Evolutionary conservation across 2,113 vertebrate genomes (phyloP), one percentile per base, ranked within the genome.

Genomic region (Eurypyga helias): DNA sequence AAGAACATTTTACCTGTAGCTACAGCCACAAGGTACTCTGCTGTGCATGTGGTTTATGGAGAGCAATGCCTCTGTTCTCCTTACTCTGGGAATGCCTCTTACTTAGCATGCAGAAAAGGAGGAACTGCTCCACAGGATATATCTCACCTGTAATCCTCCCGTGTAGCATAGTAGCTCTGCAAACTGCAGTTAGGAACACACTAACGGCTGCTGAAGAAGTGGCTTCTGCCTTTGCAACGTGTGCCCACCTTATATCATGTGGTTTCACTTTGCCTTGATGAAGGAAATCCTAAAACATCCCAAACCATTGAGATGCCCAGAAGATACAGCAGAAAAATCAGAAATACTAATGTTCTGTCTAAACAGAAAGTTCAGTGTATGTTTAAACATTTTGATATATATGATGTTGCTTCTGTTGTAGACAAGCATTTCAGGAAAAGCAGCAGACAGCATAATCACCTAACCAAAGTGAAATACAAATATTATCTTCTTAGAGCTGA

Each of bases 1-100:
- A 15, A 71, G 20, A 65, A 34, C 13, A 45, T 48, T 19, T 26
- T 24, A 62, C 62, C 34, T 33, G 12, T n/a, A 31, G 38, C 4
- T 12, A 45, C 33, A 77, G 18, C 18, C 64, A 48, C n/a, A 15
- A 33, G 23, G 7, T 41, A 26, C 25, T 62, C n/a, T 36, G 17
- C 21, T 16, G 2, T 18, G 4, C 2, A 0, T 4, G 25, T 5
- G 7, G 20, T 14, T 51, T 57, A 6, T 9, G 10, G 31, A 49
- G 34, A 46, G 49, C 75, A 8, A 2, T 28, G 6, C 13, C 11
- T 52, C 1, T 48, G 6, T 18, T 66, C 25, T 77, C 12, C 31
- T 71, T n/a, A 2, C n/a, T 33, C 33, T 57, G 51, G 4, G 26
- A 79, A n/a, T 17, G 7, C 17, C 11, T 87, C 31, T 51, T 48